Evolutionary conservation across 1,140 invertebrate species (phyloP).

Genomic region (Lasioglossum albipes): DNA sequence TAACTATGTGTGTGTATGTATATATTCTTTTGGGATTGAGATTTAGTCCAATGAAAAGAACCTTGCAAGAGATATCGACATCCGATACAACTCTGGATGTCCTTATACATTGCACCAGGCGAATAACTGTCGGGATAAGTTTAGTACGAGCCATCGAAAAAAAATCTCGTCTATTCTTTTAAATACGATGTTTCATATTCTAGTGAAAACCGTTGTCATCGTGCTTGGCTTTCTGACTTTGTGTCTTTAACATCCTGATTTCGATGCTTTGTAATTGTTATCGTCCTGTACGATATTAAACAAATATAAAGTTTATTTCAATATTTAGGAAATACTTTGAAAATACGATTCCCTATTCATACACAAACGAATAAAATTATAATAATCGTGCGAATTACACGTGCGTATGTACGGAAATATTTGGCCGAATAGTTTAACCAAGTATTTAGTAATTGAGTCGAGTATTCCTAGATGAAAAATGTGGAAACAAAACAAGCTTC

Average conservation of each 20-base stretch:
- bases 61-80: constrained; percentile 9
- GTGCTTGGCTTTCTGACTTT: constrained; percentile 2
- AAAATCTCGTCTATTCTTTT: constrained; percentile 11
- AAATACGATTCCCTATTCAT: neutral
- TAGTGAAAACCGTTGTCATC: neutral
- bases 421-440: constrained; percentile 25
- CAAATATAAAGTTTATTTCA: constrained; percentile 23
- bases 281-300: constrained; percentile 1
- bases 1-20: constrained; percentile 52
- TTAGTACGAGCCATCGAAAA: constrained; percentile 34
- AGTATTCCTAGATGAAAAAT: too few relatives aligned
- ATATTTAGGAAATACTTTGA: neutral
- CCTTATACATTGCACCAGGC: constrained; percentile 5
- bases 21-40: constrained; percentile 41
- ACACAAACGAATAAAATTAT: neutral
- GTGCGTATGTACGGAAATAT: constrained; percentile 44
- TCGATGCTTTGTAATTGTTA: constrained; percentile 9
- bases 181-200: neutral
- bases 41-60: constrained; percentile 38
- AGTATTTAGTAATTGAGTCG: neutral
- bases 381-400: neutral
- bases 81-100: neutral
- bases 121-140: constrained; percentile 30
- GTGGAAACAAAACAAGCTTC: too few relatives aligned
- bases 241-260: neutral